Base-by-base conservation (phyloP, 2,888 invertebrate species). In the Gryllus longicercus region DNA sequence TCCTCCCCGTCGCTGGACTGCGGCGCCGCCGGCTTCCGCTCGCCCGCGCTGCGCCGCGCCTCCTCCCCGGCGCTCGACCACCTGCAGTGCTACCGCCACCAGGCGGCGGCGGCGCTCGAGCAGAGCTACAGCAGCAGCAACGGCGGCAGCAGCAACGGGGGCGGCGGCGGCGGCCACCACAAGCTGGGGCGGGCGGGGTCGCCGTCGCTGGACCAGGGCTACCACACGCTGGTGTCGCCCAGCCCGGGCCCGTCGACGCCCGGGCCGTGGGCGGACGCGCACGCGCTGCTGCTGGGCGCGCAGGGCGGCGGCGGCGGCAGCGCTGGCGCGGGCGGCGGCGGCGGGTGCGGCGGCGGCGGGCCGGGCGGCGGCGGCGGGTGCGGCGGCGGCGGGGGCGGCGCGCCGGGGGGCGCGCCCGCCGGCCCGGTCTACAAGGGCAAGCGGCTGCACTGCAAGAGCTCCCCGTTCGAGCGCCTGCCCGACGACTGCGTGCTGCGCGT, bases 201-300 rank as follows among this genome's bases (percentile, higher is more conserved):
- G 85, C 92, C 94, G 75, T 93, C 91, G 85, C 88, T 94, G 75
- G 95, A 95, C 87, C 94, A 95, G 86, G 95, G 95, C 2, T 95
- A 95, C 88, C 94, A 94, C 84, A 95, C 95, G 11, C 87, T 95
- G 81, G 92, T 93, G 0, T 90, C 91, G 25, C 90, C 91, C 76
- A 90, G 90, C 84, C 89, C 90, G 5, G 87, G 87, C n/a, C 86
- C 87, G 14, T 85, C 87, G 16, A 87, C 87, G 51, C 86, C 87
- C 3, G 86, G 86, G 81, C 84, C 86, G 79, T 87, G 87, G 38
- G 38, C 38, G 38, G 38, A 38, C 38, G 38, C 38, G 38, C 38
- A 38, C 38, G 38, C 38, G 38, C 38, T 38, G 38, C 38, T 38
- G 38, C 38, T 38, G 38, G 38, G 38, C 38, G 38, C 38, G 38